Conservation (phyloP, 2,113 vertebrate genomes). For the Octodon degus region DNA sequence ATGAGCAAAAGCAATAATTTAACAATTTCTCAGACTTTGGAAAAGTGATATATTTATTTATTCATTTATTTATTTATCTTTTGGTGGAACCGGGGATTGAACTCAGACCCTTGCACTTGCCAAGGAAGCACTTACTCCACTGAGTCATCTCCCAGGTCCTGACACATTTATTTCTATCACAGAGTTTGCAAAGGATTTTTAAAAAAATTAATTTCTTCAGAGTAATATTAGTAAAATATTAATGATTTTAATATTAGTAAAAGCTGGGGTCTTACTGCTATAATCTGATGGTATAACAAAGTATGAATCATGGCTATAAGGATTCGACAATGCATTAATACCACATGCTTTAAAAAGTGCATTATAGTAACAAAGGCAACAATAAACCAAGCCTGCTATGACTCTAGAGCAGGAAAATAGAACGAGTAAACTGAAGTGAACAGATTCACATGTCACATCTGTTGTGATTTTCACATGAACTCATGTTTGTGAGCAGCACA, state of each 20-base stretch:
- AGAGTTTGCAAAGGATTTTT: neutral
- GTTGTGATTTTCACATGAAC: neutral
- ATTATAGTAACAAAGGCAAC: neutral
- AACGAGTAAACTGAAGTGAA: neutral
- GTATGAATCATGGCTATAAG: neutral
- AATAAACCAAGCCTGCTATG: neutral
- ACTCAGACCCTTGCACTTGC: no score
- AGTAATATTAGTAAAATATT: neutral
- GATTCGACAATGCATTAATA: neutral
- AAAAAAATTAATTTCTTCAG: neutral
- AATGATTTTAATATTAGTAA: neutral
- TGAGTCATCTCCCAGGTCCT: no score
- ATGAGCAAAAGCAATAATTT: neutral
- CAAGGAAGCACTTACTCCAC: no score
- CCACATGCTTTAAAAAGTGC: neutral
- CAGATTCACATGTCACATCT: neutral
- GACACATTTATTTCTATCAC: neutral
- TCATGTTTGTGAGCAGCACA: neutral
- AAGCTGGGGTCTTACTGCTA: neutral
- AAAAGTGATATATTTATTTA: neutral
- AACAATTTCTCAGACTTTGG: neutral
- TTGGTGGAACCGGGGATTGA: no score
- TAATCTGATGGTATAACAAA: neutral
- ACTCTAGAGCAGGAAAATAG: neutral
- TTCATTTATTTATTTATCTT: no score